phyloP scores from a whole-genome alignment of 2,888 invertebrate genomes.

The Zonitis immaculata region DNA sequence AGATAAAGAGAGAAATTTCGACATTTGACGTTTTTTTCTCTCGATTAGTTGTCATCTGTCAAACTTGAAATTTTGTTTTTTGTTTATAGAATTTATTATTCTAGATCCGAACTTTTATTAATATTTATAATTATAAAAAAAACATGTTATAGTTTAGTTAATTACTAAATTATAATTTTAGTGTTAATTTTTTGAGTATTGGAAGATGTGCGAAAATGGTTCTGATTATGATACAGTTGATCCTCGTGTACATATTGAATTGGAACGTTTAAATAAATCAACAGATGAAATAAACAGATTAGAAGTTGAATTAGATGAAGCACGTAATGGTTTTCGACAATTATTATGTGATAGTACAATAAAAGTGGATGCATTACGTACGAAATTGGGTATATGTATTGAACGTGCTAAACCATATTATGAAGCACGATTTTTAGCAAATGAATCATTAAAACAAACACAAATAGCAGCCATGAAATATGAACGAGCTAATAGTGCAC shows the following conservation, averaged over 20 bases:
- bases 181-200: neutral
- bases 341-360: conserved; percentile 78
- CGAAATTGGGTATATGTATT: conserved; percentile 79
- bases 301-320: conserved; percentile 86
- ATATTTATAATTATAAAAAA: neutral
- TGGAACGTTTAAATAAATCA: conserved; percentile 84
- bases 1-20: neutral
- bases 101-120: too few species aligned
- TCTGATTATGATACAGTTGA: conserved; percentile 67
- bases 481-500: conserved; percentile 87
- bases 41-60: conserved; percentile 5
- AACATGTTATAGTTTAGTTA: neutral
- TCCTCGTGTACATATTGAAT: conserved; percentile 79
- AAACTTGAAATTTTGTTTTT: conserved; percentile 19
- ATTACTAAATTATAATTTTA: neutral
- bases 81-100: neutral
- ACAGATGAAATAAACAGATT: conserved; percentile 90
- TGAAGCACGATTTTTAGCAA: conserved; percentile 79
- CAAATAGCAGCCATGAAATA: conserved; percentile 74
- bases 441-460: conserved; percentile 79
- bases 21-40: conserved; percentile 13
- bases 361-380: conserved; percentile 72
- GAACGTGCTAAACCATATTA: conserved; percentile 87
- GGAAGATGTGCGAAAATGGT: conserved; percentile 56
- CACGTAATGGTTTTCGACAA: conserved; percentile 74